These are phyloP conservation scores for Spizella passerina DNA, from an alignment of 2,797 vertebrate genomes.

Conservation along the genomic window DNA sequence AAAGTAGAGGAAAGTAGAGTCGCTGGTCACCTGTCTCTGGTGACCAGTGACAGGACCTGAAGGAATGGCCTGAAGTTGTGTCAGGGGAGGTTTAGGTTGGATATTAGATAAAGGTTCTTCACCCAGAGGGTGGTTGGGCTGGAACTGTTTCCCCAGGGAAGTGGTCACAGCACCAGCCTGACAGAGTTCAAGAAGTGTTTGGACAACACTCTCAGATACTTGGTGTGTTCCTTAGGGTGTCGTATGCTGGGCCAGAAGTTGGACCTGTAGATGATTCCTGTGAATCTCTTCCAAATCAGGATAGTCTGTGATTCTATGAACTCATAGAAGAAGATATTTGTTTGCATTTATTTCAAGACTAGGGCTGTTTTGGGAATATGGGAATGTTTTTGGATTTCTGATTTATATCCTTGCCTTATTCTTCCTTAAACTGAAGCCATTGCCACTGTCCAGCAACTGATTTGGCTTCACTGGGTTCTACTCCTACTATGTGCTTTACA, in stretches of 20 bases:
- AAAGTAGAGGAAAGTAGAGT: background rate
- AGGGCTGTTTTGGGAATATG: background rate
- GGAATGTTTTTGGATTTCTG: background rate
- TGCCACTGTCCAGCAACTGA: background rate
- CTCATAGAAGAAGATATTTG: background rate
- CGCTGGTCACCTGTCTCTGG: background rate
- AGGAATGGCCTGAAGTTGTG: background rate
- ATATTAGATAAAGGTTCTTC: background rate
- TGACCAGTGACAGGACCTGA: background rate
- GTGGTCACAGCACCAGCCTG: background rate
- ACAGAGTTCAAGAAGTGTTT: background rate
- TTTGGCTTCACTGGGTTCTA: background rate
- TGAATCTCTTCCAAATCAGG: background rate
- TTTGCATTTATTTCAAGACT: background rate
- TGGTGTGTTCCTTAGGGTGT: background rate
- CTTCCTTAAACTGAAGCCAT: background rate
- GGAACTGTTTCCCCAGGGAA: background rate
- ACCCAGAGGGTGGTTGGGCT: rapidly evolving
- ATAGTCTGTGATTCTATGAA: background rate
- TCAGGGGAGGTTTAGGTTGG: rapidly evolving
- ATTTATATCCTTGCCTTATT: background rate
- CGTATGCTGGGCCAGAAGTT: background rate
- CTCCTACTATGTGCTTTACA: background rate
- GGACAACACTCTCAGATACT: background rate
- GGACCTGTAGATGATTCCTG: background rate